Evolutionary conservation across 1,140 invertebrate genomes (phyloP).

Genomic region (Medauroidea extradentata): DNA sequence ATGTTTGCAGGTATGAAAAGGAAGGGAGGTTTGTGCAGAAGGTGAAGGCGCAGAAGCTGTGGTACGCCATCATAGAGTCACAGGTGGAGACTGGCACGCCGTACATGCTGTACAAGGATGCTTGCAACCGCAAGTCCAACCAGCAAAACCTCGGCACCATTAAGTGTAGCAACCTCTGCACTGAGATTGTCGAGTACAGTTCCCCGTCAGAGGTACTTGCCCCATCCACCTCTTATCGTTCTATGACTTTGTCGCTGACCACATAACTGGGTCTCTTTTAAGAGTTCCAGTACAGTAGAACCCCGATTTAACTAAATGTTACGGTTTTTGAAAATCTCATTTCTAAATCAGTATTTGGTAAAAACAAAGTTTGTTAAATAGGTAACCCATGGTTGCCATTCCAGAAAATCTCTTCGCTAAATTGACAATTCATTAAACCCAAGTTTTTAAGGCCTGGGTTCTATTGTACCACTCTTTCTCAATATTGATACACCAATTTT

Average conservation of each 20-base stretch:
- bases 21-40: slow-evolving; percentile 2
- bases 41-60: slow-evolving; percentile 83
- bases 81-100: slow-evolving; percentile 99
- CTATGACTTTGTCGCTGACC: too few species aligned
- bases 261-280: too few species aligned
- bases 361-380: neutral
- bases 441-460: too few species aligned
- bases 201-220: slow-evolving; percentile 72
- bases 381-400: too few species aligned
- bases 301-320: too few species aligned
- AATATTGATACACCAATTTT: too few species aligned
- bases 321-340: too few species aligned
- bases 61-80: slow-evolving; percentile 91
- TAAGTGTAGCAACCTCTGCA: slow-evolving; percentile 97
- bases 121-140: slow-evolving; percentile 96
- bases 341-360: neutral
- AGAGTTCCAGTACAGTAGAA: too few species aligned
- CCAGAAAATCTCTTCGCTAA: too few species aligned
- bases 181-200: slow-evolving; percentile 95
- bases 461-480: too few species aligned
- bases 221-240: neutral
- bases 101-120: slow-evolving; percentile 98
- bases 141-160: slow-evolving; percentile 99
- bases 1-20: slow-evolving; percentile 81
- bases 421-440: too few species aligned